Percentiles rank a stretch among this genome's conserved stretches.
phyloP scores from a whole-genome alignment of 1,140 invertebrate genomes.

The Adelges cooleyi region DNA sequence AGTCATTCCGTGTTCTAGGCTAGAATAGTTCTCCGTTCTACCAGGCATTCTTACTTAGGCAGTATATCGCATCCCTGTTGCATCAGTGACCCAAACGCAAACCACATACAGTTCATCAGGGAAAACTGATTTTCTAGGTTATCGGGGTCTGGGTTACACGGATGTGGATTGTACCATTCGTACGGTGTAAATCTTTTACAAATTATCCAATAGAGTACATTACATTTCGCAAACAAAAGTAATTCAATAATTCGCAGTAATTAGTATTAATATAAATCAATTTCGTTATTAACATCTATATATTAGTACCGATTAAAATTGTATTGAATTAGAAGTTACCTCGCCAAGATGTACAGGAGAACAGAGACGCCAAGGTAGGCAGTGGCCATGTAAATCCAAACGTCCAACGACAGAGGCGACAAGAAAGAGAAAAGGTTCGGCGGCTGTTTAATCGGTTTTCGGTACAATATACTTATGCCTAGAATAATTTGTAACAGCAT shows the following conservation, averaged over 20 bases:
- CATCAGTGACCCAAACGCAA: constrained; percentile 90
- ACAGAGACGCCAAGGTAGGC: constrained; percentile 77
- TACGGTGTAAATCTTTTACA: constrained; percentile 74
- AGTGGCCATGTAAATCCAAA: constrained; percentile 86
- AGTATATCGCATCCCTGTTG: constrained; percentile 83
- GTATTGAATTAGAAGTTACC: too few relatives aligned
- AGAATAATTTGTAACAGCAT: constrained; percentile 33
- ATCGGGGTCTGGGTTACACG: constrained; percentile 62
- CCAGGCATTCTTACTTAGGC: constrained; percentile 60
- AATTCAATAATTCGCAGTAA: too few relatives aligned
- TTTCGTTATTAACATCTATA: too few relatives aligned
- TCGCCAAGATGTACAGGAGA: constrained; percentile 66
- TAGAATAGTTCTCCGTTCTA: not conserved
- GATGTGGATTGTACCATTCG: constrained; percentile 81
- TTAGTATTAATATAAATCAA: too few relatives aligned
- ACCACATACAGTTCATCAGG: constrained; percentile 87
- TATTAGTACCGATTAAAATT: too few relatives aligned
- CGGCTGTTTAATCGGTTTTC: constrained; percentile 54
- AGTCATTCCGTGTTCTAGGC: too few relatives aligned
- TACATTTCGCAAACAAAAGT: too few relatives aligned
- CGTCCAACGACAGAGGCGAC: constrained; percentile 75
- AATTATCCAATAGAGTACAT: too few relatives aligned
- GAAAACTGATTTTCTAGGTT: constrained; percentile 83
- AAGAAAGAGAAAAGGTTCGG: constrained; percentile 75
- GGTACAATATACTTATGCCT: constrained; percentile 69